Conservation (phyloP, 2,888 invertebrate genomes). For the Schrankia costaestrigalis region DNA sequence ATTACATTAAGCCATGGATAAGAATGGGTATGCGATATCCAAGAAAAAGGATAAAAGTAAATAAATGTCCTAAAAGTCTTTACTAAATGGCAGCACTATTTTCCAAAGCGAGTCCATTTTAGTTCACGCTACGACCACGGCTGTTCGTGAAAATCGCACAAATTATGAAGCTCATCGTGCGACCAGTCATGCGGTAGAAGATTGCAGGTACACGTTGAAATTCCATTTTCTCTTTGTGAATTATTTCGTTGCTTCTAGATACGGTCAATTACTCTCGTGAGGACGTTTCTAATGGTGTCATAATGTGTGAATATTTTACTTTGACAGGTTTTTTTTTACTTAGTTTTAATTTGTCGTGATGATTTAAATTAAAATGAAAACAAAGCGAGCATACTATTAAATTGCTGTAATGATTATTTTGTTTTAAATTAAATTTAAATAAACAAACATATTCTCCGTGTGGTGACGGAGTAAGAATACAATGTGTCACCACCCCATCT, state of each 20-base stretch:
- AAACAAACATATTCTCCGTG: too few relatives aligned
- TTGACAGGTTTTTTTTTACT: too few relatives aligned
- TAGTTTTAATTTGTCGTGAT: too few relatives aligned
- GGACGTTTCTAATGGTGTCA: constrained; percentile 14
- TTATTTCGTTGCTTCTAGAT: constrained; percentile 16
- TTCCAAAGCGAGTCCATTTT: constrained; percentile 4
- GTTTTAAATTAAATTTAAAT: too few relatives aligned
- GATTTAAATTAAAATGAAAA: too few relatives aligned
- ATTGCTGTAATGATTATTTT: too few relatives aligned
- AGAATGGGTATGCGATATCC: too few relatives aligned
- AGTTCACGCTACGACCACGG: constrained; percentile 2
- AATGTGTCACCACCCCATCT: too few relatives aligned
- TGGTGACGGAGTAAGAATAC: too few relatives aligned
- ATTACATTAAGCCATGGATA: too few relatives aligned
- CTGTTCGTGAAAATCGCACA: constrained; percentile 29
- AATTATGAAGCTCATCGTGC: constrained; percentile 49
- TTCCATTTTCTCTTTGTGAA: constrained; percentile 30
- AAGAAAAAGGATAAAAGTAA: too few relatives aligned
- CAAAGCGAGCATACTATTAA: too few relatives aligned
- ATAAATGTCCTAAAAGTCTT: not conserved
- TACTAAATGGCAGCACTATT: not conserved
- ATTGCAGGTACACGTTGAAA: constrained; percentile 34
- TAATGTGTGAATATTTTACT: constrained; percentile 12
- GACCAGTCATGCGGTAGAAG: constrained; percentile 40
- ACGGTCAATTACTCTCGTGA: constrained; percentile 23